Evolutionary conservation across 2,888 invertebrate species (phyloP).

Genomic region (Anagyrus pseudococci): DNA sequence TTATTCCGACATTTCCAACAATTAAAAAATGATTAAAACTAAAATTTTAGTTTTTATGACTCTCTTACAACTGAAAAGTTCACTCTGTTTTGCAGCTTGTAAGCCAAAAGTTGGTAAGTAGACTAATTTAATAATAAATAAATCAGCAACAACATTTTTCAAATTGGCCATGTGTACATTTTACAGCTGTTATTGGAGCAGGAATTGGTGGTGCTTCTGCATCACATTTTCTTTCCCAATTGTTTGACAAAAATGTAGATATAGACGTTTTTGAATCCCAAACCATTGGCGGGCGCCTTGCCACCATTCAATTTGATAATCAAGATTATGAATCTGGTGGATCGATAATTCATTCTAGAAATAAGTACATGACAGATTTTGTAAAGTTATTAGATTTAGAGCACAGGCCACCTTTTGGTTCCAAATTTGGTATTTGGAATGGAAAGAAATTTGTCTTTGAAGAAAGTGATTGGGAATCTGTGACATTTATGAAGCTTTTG

Average conservation of each 20-base stretch:
- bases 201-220: constrained; percentile 70
- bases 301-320: constrained; percentile 62
- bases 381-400: constrained; percentile 59
- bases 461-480: constrained; percentile 62
- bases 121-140: background rate
- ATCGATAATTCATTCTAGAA: constrained; percentile 66
- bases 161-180: background rate
- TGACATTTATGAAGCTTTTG: constrained; percentile 63
- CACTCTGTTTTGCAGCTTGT: constrained; percentile 25
- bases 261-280: constrained; percentile 67
- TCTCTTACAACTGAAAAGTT: constrained; percentile 20
- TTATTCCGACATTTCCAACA: background rate
- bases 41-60: background rate
- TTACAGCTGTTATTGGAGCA: constrained; percentile 68
- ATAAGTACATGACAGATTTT: constrained; percentile 67
- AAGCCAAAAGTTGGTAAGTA: constrained; percentile 46
- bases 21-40: background rate
- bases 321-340: constrained; percentile 69
- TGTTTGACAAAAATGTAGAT: constrained; percentile 55
- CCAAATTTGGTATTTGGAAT: constrained; percentile 63
- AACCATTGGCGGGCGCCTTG: constrained; percentile 67
- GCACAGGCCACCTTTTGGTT: constrained; percentile 41
- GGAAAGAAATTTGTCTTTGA: constrained; percentile 65
- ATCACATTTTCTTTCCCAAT: constrained; percentile 65
- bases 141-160: background rate